A percentile compares a stretch with the other conserved stretches of the same genome.
These are phyloP conservation scores for Drosophila helvetica DNA, from an alignment of 2,888 invertebrate species.

Conservation along the genomic window DNA sequence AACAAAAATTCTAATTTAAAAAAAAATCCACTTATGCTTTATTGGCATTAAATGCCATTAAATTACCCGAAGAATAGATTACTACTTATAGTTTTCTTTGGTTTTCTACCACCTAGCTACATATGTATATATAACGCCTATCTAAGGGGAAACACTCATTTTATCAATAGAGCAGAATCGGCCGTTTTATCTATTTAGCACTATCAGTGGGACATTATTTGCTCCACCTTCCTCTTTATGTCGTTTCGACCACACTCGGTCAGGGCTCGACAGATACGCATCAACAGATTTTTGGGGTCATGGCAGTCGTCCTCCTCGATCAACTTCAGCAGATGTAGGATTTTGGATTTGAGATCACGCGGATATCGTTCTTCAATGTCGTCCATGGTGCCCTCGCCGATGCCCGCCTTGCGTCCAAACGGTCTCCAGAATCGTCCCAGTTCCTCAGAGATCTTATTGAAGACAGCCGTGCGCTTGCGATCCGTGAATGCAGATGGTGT, in stretches of 20 bases:
- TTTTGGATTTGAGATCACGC: conserved; percentile 72
- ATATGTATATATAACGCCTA: too few relatives aligned
- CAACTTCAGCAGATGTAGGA: conserved; percentile 72
- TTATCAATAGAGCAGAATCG: not conserved
- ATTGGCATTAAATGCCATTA: too few relatives aligned
- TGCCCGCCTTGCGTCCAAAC: conserved; percentile 77
- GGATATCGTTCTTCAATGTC: conserved; percentile 74
- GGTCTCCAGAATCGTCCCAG: conserved; percentile 81
- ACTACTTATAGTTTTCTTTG: not conserved
- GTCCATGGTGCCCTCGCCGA: conserved; percentile 81
- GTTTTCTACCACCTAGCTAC: not conserved
- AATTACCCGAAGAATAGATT: too few relatives aligned
- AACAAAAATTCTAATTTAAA: too few relatives aligned
- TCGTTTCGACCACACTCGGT: conserved; percentile 74
- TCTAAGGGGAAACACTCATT: not conserved
- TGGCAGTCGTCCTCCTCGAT: conserved; percentile 80
- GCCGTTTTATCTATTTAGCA: accelerated
- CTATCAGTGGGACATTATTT: conserved; percentile 61
- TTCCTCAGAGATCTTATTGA: conserved; percentile 74
- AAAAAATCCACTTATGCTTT: too few relatives aligned
- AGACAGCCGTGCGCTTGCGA: conserved; percentile 74
- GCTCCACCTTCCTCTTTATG: conserved; percentile 66
- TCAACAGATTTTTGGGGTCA: conserved; percentile 56
- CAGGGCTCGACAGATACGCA: conserved; percentile 68
- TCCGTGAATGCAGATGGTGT: conserved; percentile 53